These are phyloP conservation scores for Drosophila pseudotakahashii DNA, from an alignment of 2,888 invertebrate genomes.

Conservation along the genomic window DNA sequence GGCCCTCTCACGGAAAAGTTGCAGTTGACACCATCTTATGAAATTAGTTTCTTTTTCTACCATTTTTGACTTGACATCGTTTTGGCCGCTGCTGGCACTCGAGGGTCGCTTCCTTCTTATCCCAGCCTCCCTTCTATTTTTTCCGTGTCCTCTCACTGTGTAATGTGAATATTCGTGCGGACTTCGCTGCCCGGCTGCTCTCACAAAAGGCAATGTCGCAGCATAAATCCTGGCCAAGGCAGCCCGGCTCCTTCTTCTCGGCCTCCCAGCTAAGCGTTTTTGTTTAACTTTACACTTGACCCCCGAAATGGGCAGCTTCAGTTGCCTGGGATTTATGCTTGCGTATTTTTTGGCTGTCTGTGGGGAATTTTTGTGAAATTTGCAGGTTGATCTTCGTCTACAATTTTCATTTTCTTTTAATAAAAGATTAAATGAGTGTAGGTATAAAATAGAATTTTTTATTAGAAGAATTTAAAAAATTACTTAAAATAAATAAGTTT, in stretches of 20 bases:
- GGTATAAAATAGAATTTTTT: too few relatives aligned
- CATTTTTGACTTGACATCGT: slow-evolving; percentile 59
- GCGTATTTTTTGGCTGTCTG: slow-evolving; percentile 2
- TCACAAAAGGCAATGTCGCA: slow-evolving; percentile 50
- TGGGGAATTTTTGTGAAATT: background rate
- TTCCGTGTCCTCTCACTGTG: slow-evolving; percentile 29
- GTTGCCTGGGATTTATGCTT: slow-evolving; percentile 25
- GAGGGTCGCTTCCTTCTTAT: slow-evolving; percentile 18
- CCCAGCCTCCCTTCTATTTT: background rate
- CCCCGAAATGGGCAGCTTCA: slow-evolving; percentile 47
- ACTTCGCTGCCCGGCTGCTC: slow-evolving; percentile 36
- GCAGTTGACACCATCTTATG: slow-evolving; percentile 63
- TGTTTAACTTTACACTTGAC: slow-evolving; percentile 70
- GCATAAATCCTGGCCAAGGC: slow-evolving; percentile 51
- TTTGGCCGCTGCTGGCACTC: slow-evolving; percentile 48
- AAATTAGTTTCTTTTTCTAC: slow-evolving; percentile 55
- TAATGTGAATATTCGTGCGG: slow-evolving; percentile 59
- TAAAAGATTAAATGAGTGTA: background rate
- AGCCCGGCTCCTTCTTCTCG: background rate
- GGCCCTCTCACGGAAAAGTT: slow-evolving; percentile 36
- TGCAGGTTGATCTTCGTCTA: slow-evolving; percentile 2
- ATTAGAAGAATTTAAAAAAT: too few relatives aligned
- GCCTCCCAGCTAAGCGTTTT: slow-evolving; percentile 49
- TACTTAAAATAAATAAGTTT: too few relatives aligned
- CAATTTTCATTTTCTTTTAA: background rate